Evolutionary conservation across 2,113 vertebrate genomes (phyloP).

Genomic region (Corythornis madagascariensis): DNA sequence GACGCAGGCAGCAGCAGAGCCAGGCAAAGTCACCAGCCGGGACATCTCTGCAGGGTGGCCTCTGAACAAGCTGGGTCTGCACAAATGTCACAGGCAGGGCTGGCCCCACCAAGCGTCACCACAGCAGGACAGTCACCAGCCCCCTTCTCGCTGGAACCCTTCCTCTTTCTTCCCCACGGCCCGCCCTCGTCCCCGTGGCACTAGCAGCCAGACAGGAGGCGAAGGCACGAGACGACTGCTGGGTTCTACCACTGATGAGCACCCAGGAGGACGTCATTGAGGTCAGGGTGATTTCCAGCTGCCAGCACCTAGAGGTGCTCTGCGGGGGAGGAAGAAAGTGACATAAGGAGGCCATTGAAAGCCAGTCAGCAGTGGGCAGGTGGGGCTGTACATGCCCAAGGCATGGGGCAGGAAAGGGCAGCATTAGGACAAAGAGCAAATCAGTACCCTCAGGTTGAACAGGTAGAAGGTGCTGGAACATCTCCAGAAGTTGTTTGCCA

Average conservation of each 20-base stretch:
- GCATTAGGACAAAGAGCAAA: conserved; percentile 45
- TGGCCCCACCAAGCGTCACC: rapidly evolving
- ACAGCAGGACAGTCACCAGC: rapidly evolving
- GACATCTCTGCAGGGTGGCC: background rate
- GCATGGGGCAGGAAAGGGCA: background rate
- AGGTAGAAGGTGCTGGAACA: conserved; percentile 50
- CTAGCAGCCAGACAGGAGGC: rapidly evolving
- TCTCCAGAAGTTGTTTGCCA: conserved; percentile 50
- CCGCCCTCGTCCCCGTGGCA: rapidly evolving
- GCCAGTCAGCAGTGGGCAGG: rapidly evolving
- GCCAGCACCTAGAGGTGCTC: rapidly evolving
- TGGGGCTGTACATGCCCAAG: rapidly evolving
- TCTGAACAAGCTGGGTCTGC: rapidly evolving
- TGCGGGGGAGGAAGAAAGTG: background rate
- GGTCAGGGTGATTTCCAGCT: rapidly evolving
- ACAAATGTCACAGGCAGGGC: background rate
- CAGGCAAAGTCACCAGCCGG: rapidly evolving
- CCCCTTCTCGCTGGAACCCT: rapidly evolving
- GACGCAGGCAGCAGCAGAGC: background rate
- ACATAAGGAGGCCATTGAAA: rapidly evolving
- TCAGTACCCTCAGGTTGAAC: conserved; percentile 46
- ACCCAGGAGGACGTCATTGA: rapidly evolving
- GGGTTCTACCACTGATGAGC: rapidly evolving
- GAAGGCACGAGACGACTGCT: rapidly evolving
- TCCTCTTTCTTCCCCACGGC: background rate